phyloP scores from a whole-genome alignment of 2,113 vertebrate species.

The Colossoma macropomum region DNA sequence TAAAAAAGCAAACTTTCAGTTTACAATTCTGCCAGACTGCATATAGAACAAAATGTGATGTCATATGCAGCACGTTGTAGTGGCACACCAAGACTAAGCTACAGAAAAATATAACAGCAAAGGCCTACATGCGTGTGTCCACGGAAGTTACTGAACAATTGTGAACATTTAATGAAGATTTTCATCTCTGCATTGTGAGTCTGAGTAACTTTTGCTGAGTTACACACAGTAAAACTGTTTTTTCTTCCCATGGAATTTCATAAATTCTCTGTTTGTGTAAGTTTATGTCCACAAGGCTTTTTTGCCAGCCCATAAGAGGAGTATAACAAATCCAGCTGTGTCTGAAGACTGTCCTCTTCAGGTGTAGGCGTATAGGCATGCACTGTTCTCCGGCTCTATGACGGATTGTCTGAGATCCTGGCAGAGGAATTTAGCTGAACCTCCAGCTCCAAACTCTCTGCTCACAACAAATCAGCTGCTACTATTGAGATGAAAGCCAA shows the following conservation, averaged over 20 bases:
- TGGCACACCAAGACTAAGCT: too few species aligned
- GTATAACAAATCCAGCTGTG: slow-evolving; percentile 20
- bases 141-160: too few species aligned
- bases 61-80: too few species aligned
- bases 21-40: neutral
- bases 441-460: slow-evolving; percentile 47
- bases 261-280: neutral
- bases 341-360: slow-evolving; percentile 16
- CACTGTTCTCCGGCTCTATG: slow-evolving; percentile 5
- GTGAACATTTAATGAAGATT: neutral
- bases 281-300: neutral
- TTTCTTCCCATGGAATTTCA: neutral
- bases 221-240: neutral
- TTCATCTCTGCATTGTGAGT: neutral
- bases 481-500: slow-evolving; percentile 49
- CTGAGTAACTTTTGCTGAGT: neutral
- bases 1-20: neutral
- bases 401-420: slow-evolving; percentile 44
- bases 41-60: too few species aligned
- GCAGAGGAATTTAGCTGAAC: slow-evolving; percentile 50
- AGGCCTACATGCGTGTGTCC: too few species aligned
- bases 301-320: neutral
- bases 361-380: slow-evolving; percentile 43
- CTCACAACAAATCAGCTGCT: slow-evolving; percentile 51
- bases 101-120: too few species aligned